Evolutionary conservation across 2,888 invertebrate species (phyloP).

Genomic region (Synanthedon formicaeformis): DNA sequence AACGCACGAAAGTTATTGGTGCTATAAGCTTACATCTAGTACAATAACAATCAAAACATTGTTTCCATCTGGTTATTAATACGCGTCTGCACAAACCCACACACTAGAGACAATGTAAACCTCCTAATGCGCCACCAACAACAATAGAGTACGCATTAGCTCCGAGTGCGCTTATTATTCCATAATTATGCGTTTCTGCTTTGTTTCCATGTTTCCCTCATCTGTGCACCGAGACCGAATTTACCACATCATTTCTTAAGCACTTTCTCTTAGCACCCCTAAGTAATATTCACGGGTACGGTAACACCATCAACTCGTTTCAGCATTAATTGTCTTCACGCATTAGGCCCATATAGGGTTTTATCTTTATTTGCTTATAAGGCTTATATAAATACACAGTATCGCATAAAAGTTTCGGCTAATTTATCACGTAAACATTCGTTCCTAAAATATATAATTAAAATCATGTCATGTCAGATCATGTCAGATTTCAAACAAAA

Average conservation of each 20-base stretch:
- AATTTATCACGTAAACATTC: too few relatives aligned
- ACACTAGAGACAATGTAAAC: neutral
- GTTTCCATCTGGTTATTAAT: too few relatives aligned
- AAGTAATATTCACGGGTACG: too few relatives aligned
- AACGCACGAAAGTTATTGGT: too few relatives aligned
- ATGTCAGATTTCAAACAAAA: too few relatives aligned
- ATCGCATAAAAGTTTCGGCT: neutral
- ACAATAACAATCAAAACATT: too few relatives aligned
- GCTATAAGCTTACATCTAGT: too few relatives aligned
- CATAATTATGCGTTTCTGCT: conserved; percentile 24
- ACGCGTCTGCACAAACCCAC: too few relatives aligned
- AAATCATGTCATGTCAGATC: too few relatives aligned
- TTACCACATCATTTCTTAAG: conserved; percentile 32
- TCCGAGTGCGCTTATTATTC: conserved; percentile 27
- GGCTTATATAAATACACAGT: neutral
- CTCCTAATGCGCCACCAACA: conserved; percentile 6
- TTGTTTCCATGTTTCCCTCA: conserved; percentile 16
- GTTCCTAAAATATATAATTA: too few relatives aligned
- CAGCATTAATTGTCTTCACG: neutral
- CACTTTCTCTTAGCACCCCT: conserved; percentile 24
- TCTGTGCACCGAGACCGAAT: conserved; percentile 15
- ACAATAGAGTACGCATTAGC: conserved; percentile 17
- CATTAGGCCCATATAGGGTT: neutral
- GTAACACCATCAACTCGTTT: neutral
- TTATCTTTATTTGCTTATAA: neutral